Percentiles rank a stretch among this genome's conserved stretches.
Conservation (phyloP, 2,113 vertebrate genomes). For the Capra hircus region DNA sequence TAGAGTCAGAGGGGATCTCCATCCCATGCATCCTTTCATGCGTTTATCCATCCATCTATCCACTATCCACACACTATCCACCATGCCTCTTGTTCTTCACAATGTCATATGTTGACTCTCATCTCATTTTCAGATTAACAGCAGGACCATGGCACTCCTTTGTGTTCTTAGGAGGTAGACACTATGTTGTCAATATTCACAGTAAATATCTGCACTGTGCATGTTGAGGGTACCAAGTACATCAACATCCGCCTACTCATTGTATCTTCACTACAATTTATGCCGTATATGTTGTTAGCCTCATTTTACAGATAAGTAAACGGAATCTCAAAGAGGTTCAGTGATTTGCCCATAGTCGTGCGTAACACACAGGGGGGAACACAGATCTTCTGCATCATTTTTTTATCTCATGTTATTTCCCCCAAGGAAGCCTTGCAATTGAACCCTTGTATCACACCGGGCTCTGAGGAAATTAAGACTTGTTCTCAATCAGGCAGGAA, state of each 20-base stretch:
- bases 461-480: background rate
- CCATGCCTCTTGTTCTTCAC: background rate
- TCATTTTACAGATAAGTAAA: background rate
- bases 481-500: background rate
- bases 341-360: background rate
- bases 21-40: background rate
- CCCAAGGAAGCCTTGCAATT: background rate
- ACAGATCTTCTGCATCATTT: background rate
- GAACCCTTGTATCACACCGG: background rate
- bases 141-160: background rate
- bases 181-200: background rate
- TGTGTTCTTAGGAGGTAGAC: background rate
- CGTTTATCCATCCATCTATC: background rate
- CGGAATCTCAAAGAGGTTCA: background rate
- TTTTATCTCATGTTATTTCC: background rate
- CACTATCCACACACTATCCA: background rate
- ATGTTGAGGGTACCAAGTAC: background rate
- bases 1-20: background rate
- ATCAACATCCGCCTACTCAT: background rate
- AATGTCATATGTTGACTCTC: background rate
- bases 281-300: background rate
- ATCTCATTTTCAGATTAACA: background rate
- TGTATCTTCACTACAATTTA: background rate
- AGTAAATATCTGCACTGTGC: background rate
- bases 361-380: background rate